Base-by-base conservation (phyloP, 2,888 invertebrate genomes). In the Drosophila cognata region DNA sequence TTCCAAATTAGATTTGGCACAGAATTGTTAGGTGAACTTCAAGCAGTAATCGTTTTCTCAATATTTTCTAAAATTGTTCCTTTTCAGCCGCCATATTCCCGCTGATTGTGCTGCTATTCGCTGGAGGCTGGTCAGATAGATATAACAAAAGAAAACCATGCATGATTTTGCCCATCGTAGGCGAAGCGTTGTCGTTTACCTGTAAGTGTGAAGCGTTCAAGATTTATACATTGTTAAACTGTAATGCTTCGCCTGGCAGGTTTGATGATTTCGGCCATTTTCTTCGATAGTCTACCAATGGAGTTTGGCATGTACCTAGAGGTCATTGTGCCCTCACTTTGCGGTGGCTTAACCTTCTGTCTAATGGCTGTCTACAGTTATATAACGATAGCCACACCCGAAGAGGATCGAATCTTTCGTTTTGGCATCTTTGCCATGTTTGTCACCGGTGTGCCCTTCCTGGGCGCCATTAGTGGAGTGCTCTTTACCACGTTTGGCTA, bases 101-200 rank as follows among this genome's bases (percentile, higher is more conserved):
- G 2, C 62, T 93, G 53, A 93, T 93, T 68, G 92, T 93, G 18
- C 80, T 93, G 31, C 83, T 93, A 0, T 93, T 93, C 65, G 93
- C 93, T 56, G 93, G 93, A 25, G 93, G 93, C 2, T 93, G 93
- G 93, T 92, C 93, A 46, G 93, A 93, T 84, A 90, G 92, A 41
- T 92, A 92, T 70, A 93, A 93, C 41, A 91, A 92, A 55, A 84
- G 93, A 7, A 93, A 93, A 65, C 93, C 93, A 16, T 93, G 93
- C 57, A 93, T 93, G 88, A 84, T 93, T 21, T 61, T 92, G 43
- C 93, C 93, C 1, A 82, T 93, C 33, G 71, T 93, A 10, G 93
- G 93, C 0, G 93, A 93, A 61, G 79, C 81, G 0, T 67, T 93
- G 1, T 88, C 91, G 4, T 91, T 91, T 51, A 58, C 85, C 53